Conservation (phyloP, 2,888 invertebrate genomes). For the Trichogramma dendrolimi region DNA sequence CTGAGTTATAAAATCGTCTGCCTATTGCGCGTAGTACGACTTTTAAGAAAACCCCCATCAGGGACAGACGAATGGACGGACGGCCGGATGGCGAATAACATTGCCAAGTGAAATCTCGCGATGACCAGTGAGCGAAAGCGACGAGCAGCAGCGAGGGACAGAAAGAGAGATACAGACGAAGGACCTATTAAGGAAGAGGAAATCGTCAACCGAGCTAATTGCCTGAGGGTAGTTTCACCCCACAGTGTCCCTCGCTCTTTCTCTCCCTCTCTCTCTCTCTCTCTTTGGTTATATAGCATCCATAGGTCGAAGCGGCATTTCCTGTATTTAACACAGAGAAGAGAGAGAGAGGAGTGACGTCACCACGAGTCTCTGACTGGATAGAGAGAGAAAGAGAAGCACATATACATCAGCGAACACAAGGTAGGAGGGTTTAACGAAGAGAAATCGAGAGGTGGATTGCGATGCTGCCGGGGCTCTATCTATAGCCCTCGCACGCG, state of each 20-base stretch:
- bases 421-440: constrained; percentile 11
- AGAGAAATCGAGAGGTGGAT: constrained; percentile 22
- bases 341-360: neutral
- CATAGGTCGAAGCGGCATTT: neutral
- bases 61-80: no score
- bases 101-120: no score
- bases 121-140: no score
- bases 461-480: constrained; percentile 1
- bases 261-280: neutral
- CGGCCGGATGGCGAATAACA: no score
- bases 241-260: no score
- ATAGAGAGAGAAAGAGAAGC: neutral
- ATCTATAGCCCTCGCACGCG: no score
- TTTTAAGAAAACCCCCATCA: no score
- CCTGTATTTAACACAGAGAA: constrained; percentile 1
- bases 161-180: no score
- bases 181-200: neutral
- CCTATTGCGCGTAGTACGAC: no score
- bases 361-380: neutral
- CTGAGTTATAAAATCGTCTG: no score
- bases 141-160: no score
- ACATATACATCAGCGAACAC: neutral
- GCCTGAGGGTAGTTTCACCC: neutral
- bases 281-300: neutral
- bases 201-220: constrained; percentile 15